Evolutionary conservation across 1,140 invertebrate species (phyloP).

Genomic region (Potamilus streckersoni): DNA sequence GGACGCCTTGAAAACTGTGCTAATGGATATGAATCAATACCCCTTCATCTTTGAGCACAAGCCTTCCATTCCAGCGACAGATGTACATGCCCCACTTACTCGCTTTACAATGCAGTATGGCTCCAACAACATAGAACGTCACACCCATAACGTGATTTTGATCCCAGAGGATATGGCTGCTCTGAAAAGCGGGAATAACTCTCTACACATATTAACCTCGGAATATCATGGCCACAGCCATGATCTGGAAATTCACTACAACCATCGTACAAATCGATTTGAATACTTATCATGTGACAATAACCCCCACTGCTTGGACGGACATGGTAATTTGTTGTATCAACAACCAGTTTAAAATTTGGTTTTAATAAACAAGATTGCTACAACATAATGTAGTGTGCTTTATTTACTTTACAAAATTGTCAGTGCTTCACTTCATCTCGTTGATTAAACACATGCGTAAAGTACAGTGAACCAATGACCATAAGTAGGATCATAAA

Average conservation of each 20-base stretch:
- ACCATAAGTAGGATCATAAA: too few relatives aligned
- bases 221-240: conserved; percentile 34
- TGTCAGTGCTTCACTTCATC: too few relatives aligned
- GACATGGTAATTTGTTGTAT: not conserved
- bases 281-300: not conserved
- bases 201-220: conserved; percentile 11
- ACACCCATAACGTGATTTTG: conserved; percentile 29
- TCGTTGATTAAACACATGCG: too few relatives aligned
- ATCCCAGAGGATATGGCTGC: conserved; percentile 13
- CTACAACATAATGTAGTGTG: too few relatives aligned
- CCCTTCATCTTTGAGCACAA: conserved; percentile 18
- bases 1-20: conserved; percentile 48
- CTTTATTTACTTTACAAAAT: too few relatives aligned
- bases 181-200: not conserved
- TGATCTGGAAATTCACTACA: conserved; percentile 1
- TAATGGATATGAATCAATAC: conserved; percentile 39
- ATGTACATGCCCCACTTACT: too few relatives aligned
- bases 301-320: not conserved
- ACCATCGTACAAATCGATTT: not conserved
- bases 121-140: not conserved
- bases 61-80: not conserved
- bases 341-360: too few relatives aligned
- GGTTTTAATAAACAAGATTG: too few relatives aligned
- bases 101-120: too few relatives aligned
- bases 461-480: too few relatives aligned